Percentiles rank a stretch among this genome's conserved stretches.
Conservation (phyloP, 2,797 vertebrate species). For the Chrysolophus pictus region DNA sequence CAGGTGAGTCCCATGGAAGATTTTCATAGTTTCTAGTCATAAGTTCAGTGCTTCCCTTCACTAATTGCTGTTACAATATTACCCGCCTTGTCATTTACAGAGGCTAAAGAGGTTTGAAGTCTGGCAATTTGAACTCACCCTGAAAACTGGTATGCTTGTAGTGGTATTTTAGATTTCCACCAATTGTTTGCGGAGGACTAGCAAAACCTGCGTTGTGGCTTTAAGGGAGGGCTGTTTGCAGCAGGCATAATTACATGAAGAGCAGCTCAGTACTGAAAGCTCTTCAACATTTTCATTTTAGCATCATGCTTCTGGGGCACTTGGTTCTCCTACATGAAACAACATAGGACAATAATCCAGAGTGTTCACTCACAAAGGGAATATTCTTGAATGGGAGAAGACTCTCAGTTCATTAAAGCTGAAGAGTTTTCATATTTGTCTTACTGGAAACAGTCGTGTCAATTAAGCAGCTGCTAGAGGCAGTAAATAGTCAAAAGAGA, state of each 20-base stretch:
- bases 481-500: not conserved
- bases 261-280: not conserved
- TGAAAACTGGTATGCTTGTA: not conserved
- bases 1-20: not conserved
- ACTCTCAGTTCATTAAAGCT: not conserved
- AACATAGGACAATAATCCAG: not conserved
- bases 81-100: not conserved
- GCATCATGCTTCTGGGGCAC: not conserved
- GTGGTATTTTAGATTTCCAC: not conserved
- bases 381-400: not conserved
- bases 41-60: not conserved
- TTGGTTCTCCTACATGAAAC: not conserved
- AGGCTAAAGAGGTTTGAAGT: not conserved
- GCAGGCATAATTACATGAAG: slow-evolving; percentile 16
- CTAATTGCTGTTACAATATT: not conserved
- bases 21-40: not conserved
- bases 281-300: slow-evolving; percentile 13
- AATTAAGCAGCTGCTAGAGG: not conserved
- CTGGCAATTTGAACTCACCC: not conserved
- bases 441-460: not conserved
- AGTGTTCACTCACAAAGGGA: not conserved
- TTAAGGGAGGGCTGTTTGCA: slow-evolving; percentile 19
- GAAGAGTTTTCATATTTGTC: not conserved
- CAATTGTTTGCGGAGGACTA: not conserved
- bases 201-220: not conserved